Base-by-base conservation (phyloP, 2,888 invertebrate species). In the Conus canariensis region DNA sequence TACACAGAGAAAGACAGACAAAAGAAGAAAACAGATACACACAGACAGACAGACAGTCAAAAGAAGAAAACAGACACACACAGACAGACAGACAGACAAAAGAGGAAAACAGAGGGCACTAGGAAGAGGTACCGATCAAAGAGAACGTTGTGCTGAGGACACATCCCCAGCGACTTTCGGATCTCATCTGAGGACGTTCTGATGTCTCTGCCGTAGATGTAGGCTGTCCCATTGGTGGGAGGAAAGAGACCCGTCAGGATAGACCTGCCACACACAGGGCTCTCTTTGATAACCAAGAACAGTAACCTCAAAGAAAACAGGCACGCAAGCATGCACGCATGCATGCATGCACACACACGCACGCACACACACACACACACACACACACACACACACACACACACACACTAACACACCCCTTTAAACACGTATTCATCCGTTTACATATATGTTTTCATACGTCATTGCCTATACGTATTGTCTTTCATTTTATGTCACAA, bases 131-230 rank as follows among this genome's bases (percentile, higher is more conserved):
- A 97, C 96, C 95, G 93, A 90, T 97, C 97, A 95, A 97, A 97
- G 9, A 99, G 97, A 86, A 99, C 98, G 96, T 99, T 98, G 92
- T 98, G 97, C 96, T 99, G 99, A n/a, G 98, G 98, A 95, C 99
- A 99, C 94, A 98, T 97, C 92, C 98, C 98, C 83, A 98, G 97
- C 91, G 97, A 97, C 91, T 97, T 97, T 83, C 98, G 97, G 91
- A 98, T 97, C 64, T 97, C 96, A 16, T 97, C 96, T 94, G 97
- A 97, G 91, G 98, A 97, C 0, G 96, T 96, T 92, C 97, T 96
- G 25, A 98, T 97, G 96, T 98, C 98, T 93, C 97, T 97, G 0
- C 97, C 98, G 95, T 98, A 97, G 87, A 98, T 97, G 82, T 97
- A 96, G 45, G 98, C 98, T 93, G 98, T 97, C 0, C 99, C 99